These are phyloP conservation scores for Cheirogaleus medius DNA, from an alignment of 2,113 vertebrate species.

Conservation along the genomic window DNA sequence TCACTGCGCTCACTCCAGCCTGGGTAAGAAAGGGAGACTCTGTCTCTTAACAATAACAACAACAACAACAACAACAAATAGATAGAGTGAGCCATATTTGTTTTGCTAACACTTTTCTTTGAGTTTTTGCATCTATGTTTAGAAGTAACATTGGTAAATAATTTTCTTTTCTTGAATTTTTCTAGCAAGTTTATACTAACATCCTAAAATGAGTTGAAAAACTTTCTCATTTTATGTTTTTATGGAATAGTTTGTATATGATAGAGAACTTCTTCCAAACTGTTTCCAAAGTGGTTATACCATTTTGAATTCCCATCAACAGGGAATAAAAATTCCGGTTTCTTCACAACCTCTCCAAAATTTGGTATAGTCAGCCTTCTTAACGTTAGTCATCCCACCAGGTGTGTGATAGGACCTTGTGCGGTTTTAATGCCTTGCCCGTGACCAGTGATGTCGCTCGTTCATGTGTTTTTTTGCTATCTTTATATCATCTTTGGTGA, in stretches of 20 bases:
- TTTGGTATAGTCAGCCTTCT: not conserved
- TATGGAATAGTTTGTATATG: not conserved
- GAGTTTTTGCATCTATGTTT: not conserved
- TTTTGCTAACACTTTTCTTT: not conserved
- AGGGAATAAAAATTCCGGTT: too few relatives aligned
- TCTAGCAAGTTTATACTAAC: not conserved
- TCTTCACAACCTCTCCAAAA: not conserved
- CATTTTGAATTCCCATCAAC: not conserved
- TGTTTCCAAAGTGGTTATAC: not conserved
- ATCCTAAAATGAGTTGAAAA: not conserved
- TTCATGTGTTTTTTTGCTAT: not conserved
- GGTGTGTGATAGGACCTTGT: too few relatives aligned
- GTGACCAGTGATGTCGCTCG: not conserved
- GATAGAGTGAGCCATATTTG: not conserved
- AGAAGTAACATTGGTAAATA: not conserved
- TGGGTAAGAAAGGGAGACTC: too few relatives aligned
- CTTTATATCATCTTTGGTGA: not conserved
- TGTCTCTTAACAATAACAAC: too few relatives aligned
- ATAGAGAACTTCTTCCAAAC: not conserved
- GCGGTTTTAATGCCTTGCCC: not conserved
- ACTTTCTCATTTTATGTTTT: not conserved
- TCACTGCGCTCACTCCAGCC: too few relatives aligned
- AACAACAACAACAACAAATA: too few relatives aligned
- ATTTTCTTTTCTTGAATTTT: not conserved
- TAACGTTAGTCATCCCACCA: not conserved